These are phyloP conservation scores for Holothuria glaberrima DNA, from an alignment of 35 echinoderm and acorn worm species.

Conservation along the genomic window DNA sequence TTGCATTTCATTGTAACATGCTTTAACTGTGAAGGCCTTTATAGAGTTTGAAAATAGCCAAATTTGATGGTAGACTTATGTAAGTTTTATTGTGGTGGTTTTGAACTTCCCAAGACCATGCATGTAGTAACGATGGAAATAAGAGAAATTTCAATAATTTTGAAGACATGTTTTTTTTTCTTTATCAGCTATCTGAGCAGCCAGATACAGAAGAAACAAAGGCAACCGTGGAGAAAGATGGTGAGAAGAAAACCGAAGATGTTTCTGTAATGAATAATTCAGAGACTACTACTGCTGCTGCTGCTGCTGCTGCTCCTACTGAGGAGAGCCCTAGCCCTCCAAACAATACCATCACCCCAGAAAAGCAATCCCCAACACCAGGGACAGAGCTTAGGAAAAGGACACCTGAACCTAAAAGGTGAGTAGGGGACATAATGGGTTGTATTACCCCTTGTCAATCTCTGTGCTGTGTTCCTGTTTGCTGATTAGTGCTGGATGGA, in stretches of 20 bases:
- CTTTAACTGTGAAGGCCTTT: too few relatives aligned
- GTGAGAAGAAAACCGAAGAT: not conserved
- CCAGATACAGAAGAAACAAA: not conserved
- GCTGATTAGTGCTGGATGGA: too few relatives aligned
- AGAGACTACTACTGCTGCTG: not conserved
- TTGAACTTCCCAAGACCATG: too few relatives aligned
- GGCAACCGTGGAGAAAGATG: not conserved
- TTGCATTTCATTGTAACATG: too few relatives aligned
- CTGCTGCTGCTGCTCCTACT: not conserved
- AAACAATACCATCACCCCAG: not conserved
- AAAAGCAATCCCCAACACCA: conserved; percentile 5
- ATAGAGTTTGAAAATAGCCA: too few relatives aligned
- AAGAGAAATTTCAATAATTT: too few relatives aligned
- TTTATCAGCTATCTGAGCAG: conserved; percentile 15
- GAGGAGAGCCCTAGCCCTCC: not conserved
- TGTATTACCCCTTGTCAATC: too few relatives aligned
- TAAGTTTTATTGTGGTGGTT: too few relatives aligned
- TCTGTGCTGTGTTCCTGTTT: too few relatives aligned
- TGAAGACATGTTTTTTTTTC: not conserved
- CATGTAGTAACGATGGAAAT: too few relatives aligned
- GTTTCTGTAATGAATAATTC: too few relatives aligned
- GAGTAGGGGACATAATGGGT: not conserved
- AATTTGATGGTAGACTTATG: too few relatives aligned
- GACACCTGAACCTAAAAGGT: conserved; percentile 55
- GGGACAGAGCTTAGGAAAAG: conserved; percentile 72